These are phyloP conservation scores for Martes martes DNA, from an alignment of 2,113 vertebrate species.

Conservation along the genomic window DNA sequence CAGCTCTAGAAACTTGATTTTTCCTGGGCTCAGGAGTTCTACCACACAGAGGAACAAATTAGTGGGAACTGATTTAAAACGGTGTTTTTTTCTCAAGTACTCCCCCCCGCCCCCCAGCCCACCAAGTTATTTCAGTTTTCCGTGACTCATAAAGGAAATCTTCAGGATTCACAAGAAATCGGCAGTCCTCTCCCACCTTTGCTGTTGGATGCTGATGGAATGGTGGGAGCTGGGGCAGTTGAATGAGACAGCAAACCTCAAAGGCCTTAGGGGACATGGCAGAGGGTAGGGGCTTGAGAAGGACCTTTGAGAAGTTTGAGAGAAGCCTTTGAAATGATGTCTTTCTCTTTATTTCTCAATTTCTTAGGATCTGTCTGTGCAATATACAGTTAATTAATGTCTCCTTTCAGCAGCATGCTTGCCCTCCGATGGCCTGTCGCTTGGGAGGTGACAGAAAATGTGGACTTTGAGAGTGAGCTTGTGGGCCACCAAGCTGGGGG, in stretches of 20 bases:
- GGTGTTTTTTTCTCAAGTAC: not conserved
- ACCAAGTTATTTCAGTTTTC: slow-evolving; percentile 5
- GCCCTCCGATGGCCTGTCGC: not conserved
- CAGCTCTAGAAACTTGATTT: slow-evolving; percentile 18
- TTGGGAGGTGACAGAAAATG: not conserved
- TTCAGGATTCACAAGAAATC: not conserved
- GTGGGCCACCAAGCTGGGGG: not conserved
- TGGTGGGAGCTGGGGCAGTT: not conserved
- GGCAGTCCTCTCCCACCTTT: not conserved
- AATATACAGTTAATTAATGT: not conserved
- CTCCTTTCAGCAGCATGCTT: not conserved
- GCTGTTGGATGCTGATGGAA: not conserved
- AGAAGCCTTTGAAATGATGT: not conserved
- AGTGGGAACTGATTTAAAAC: slow-evolving; percentile 25
- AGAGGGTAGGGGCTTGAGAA: not conserved
- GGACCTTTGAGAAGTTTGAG: not conserved
- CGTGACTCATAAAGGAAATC: slow-evolving; percentile 38
- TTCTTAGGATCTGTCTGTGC: not conserved
- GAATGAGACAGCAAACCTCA: not conserved
- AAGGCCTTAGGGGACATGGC: not conserved
- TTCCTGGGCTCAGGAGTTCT: not conserved
- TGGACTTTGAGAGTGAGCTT: not conserved
- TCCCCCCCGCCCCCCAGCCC: not conserved
- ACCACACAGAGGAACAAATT: not conserved
- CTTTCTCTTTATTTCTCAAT: not conserved